Evolutionary conservation across 2,797 vertebrate genomes (phyloP), one percentile per base, ranked within the genome.

Genomic region (Graptemys geographica): DNA sequence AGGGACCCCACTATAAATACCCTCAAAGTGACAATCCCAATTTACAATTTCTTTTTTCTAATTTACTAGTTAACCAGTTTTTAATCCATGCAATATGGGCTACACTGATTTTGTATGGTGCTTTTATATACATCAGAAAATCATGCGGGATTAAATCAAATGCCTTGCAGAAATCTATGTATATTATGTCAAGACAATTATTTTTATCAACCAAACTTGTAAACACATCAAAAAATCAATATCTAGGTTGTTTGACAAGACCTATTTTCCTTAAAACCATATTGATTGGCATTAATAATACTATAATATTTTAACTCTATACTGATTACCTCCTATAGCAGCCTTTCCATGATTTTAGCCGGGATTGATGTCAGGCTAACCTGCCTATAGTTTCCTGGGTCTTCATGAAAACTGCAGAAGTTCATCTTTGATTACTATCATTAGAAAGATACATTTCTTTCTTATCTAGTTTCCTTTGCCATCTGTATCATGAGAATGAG

Each of bases 401-500:
- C 93, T 92, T 80, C 62, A 78, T 78, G 95, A 95, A 33, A 92
- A 96, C 56, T 44, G 19, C 80, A 51, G 10, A 81, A 80, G 84
- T 81, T 86, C 76, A 90, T 85, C 84, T 94, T 84, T 93, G 86
- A 80, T 79, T 90, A 49, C 81, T 86, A 91, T 84, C 86, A 87
- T 88, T 96, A 87, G 87, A 96, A 90, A 94, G 92, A 93, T 79
- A 92, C 49, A 91, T 51, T 72, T 57, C 18, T 96, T 62, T 84
- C 83, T 87, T 94, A 95, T 88, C 92, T 79, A 41, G 80, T 92
- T 96, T 95, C 83, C 84, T 95, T 88, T 92, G 27, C 85, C 90
- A 89, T 85, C 88, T 94, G 93, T 96, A 83, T 95, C 93, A 97
- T 83, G 72, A 96, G 96, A 97, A 97, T 97, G 97, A 96, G 89